A percentile compares a stretch with the other conserved stretches of the same genome.
Evolutionary conservation across 2,113 vertebrate genomes (phyloP).

Genomic region (Rhodinocichla rosea): DNA sequence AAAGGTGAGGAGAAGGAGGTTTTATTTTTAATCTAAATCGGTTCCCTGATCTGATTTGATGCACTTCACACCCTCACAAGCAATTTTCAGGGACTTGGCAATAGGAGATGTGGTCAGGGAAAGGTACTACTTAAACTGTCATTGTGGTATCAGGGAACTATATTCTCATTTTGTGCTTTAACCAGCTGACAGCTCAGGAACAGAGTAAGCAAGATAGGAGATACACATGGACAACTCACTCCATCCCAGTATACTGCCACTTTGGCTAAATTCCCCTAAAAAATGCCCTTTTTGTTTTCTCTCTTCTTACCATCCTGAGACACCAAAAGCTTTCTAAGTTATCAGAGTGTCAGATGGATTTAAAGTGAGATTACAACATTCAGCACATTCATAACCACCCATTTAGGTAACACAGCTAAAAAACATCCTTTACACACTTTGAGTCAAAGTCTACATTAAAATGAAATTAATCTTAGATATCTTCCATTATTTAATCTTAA

Average conservation of each 20-base stretch:
- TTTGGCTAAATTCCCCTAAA: neutral
- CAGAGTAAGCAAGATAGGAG: neutral
- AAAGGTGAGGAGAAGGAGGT: neutral
- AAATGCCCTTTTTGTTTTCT: neutral
- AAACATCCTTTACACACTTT: neutral
- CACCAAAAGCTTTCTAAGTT: neutral
- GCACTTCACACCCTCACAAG: neutral
- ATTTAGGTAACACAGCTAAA: neutral
- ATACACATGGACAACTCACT: neutral
- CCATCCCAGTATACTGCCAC: neutral
- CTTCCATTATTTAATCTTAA: neutral
- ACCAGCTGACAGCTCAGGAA: neutral
- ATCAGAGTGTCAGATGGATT: neutral
- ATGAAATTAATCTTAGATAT: neutral
- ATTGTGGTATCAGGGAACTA: neutral
- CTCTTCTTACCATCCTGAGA: neutral
- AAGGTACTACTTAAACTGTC: constrained; percentile 27
- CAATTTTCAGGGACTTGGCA: neutral
- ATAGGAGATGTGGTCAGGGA: neutral
- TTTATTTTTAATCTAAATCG: constrained; percentile 26
- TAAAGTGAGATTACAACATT: neutral
- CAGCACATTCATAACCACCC: neutral
- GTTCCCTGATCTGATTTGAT: constrained; percentile 11
- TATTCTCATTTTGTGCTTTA: neutral
- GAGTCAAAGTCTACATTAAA: neutral